Evolutionary conservation across 2,888 invertebrate species (phyloP).

Genomic region (Automeris io): DNA sequence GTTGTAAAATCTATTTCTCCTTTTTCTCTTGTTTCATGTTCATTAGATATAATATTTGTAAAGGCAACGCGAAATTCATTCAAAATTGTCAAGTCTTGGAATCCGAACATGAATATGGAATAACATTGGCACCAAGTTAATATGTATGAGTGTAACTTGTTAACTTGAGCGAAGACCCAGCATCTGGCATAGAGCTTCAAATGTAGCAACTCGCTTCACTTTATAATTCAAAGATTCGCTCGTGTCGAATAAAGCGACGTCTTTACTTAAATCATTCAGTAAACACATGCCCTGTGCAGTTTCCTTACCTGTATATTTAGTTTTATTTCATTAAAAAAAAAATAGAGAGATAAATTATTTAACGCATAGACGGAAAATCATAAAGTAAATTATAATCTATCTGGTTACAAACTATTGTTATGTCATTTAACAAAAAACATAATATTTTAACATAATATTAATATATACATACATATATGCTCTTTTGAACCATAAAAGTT

Average conservation of each 20-base stretch:
- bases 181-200: conserved; percentile 45
- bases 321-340: too few relatives aligned
- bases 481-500: too few relatives aligned
- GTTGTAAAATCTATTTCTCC: not conserved
- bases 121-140: conserved; percentile 52
- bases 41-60: conserved; percentile 10
- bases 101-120: conserved; percentile 55
- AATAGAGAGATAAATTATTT: too few relatives aligned
- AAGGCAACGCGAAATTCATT: conserved; percentile 20
- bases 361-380: too few relatives aligned
- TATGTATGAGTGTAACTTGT: conserved; percentile 70
- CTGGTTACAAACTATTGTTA: too few relatives aligned
- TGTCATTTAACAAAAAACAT: too few relatives aligned
- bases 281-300: conserved; percentile 26
- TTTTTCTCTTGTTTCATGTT: too few relatives aligned
- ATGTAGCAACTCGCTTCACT: conserved; percentile 46
- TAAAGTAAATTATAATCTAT: too few relatives aligned
- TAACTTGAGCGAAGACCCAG: conserved; percentile 42
- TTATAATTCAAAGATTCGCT: conserved; percentile 72
- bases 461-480: too few relatives aligned
- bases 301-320: conserved; percentile 4
- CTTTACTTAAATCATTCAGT: conserved; percentile 56
- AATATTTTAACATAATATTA: too few relatives aligned
- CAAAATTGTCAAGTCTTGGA: conserved; percentile 23
- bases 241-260: conserved; percentile 56